phyloP scores from a whole-genome alignment of 92 coral and sea anemone species.

The Zoanthus gigantus region DNA sequence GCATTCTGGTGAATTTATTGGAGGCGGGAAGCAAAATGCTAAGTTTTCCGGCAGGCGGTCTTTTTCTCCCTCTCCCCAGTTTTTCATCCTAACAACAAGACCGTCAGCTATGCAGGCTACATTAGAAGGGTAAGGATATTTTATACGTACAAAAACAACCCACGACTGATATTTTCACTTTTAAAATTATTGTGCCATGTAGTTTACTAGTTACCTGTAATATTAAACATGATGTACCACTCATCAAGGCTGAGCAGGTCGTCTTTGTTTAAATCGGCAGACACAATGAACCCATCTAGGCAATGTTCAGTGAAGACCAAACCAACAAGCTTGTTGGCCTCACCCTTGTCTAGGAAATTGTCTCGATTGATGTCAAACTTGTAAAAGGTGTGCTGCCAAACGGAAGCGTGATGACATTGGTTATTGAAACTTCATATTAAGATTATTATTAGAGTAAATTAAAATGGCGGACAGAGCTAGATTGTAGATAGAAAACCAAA shows the following conservation, averaged over 20 bases:
- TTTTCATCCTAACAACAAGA: too few species aligned
- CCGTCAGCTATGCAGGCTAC: too few species aligned
- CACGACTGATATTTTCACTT: not conserved
- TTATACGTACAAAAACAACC: not conserved
- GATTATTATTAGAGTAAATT: too few species aligned
- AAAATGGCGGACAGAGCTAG: too few species aligned
- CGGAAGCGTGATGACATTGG: too few species aligned
- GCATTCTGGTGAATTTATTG: too few species aligned
- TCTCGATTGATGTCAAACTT: constrained; percentile 34
- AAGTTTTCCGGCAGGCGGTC: too few species aligned
- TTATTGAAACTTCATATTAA: too few species aligned
- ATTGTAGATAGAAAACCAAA: too few species aligned
- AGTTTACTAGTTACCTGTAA: constrained; percentile 19
- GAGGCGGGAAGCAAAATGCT: too few species aligned
- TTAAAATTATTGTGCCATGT: not conserved
- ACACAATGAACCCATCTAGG: constrained; percentile 20
- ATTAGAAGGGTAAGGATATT: too few species aligned
- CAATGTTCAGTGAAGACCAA: constrained; percentile 28
- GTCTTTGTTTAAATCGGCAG: constrained; percentile 20
- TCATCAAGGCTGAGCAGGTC: constrained; percentile 10
- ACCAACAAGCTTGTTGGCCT: constrained; percentile 20
- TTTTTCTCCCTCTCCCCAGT: too few species aligned
- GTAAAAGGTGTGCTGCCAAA: constrained; percentile 13
- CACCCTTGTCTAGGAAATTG: constrained; percentile 23
- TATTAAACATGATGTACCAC: constrained; percentile 27